Evolutionary conservation across 2,888 invertebrate species (phyloP).

Genomic region (Serripes groenlandicus): DNA sequence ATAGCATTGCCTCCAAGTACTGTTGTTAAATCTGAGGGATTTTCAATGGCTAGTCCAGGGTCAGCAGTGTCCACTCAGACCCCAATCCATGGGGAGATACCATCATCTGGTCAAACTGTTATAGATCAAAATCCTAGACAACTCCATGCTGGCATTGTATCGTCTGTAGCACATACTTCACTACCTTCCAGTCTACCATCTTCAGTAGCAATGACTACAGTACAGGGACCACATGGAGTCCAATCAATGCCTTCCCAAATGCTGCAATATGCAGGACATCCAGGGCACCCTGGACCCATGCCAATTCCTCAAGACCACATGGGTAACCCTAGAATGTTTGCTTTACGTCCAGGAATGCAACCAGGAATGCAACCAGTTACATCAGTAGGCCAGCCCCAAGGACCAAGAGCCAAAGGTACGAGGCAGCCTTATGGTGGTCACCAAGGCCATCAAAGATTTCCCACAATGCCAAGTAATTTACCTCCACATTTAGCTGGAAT

Average conservation of each 20-base stretch:
- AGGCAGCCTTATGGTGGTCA: constrained; percentile 44
- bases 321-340: constrained; percentile 42
- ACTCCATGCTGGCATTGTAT: not conserved
- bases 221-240: not conserved
- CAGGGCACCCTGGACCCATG: not conserved
- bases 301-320: constrained; percentile 1
- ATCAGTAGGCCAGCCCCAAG: constrained; percentile 11
- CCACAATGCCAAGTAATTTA: constrained; percentile 66
- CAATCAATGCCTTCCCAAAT: not conserved
- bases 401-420: constrained; percentile 24
- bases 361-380: constrained; percentile 40
- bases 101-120: not conserved
- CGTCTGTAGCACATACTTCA: not conserved
- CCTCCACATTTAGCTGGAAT: constrained; percentile 66
- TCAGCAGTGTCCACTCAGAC: constrained; percentile 52
- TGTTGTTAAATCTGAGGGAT: constrained; percentile 37
- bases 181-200: not conserved
- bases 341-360: constrained; percentile 24
- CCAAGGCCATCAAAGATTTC: constrained; percentile 57
- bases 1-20: constrained; percentile 59
- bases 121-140: not conserved
- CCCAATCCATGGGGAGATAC: constrained; percentile 27
- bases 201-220: not conserved
- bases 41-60: constrained; percentile 20
- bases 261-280: constrained; percentile 11